Evolutionary conservation across 2,888 invertebrate species (phyloP), one percentile per base, ranked within the genome.

Genomic region (Eupithecia vulgata): DNA sequence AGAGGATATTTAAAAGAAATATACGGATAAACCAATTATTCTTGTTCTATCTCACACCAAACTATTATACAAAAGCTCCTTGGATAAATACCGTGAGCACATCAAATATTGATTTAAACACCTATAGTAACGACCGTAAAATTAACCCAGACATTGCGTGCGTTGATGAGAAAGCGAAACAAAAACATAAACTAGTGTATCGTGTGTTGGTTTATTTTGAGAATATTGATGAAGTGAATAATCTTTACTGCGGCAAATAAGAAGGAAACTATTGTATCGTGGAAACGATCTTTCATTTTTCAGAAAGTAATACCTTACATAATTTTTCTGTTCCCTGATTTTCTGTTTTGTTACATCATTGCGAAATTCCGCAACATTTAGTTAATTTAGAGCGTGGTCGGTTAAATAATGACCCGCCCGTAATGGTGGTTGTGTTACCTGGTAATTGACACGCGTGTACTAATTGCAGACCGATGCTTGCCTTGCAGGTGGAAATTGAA

Each of bases 111-210:
- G 74, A 75, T 76, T 78, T 72, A 70, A 62, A 35, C 64, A 70
- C 57, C 8, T 71, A 52, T 40, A 65, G 61, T 74, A 74, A 76
- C 70, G 15, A 68, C 66, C 73, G 70, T 76, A 71, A 74, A 78
- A 77, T 71, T 65, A 37, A 34, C 37, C 52, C 35, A 71, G 52
- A 77, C 66, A 73, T 76, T 59, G 75, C 75, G 78, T 76, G 79
- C 40, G 35, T 57, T 25, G 57, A 45, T 64, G 76, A 69, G 79
- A 79, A 79, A 79, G 79, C 76, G 69, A 74, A 66, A 72, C 75
- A 70, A 67, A 74, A 61, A 72, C 30, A 70, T 73, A 71, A 64
- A 62, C 71, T 59, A 67, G 72, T 74, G 70, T 64, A 67, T 30
- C 30, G 30, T 30, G 30, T 30, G 4, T 71, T 73, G 73, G 67